Conservation (phyloP, 2,888 invertebrate genomes). For the Eristalis arbustorum region DNA sequence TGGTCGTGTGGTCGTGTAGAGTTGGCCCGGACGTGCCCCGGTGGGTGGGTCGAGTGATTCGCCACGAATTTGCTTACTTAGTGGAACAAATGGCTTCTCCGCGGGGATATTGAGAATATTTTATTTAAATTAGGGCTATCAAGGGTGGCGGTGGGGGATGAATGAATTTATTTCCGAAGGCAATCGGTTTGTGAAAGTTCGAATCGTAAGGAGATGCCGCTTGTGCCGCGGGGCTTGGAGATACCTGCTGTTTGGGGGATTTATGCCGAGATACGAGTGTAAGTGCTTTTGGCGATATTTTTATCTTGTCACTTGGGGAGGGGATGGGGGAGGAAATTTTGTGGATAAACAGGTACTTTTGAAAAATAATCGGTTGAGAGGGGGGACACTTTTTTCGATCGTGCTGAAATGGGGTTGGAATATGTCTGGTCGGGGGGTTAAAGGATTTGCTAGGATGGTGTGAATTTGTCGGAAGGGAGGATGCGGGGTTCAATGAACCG, state of each 20-base stretch:
- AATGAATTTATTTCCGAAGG: conserved; percentile 37
- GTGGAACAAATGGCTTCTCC: conserved; percentile 65
- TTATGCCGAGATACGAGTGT: conserved; percentile 12
- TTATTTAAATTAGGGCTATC: conserved; percentile 66
- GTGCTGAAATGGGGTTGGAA: no score
- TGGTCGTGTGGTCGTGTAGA: not conserved
- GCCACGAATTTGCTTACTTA: conserved; percentile 57
- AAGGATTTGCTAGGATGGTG: no score
- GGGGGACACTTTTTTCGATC: not conserved
- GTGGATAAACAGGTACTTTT: not conserved
- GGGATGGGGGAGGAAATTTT: not conserved
- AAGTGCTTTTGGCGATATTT: not conserved
- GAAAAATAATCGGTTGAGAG: not conserved
- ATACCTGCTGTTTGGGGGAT: conserved; percentile 9
- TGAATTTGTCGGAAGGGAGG: no score
- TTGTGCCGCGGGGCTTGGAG: not conserved
- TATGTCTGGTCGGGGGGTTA: no score
- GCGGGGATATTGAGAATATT: conserved; percentile 58
- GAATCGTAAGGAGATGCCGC: conserved; percentile 15
- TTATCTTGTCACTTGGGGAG: not conserved
- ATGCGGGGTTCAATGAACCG: no score
- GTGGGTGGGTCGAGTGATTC: conserved; percentile 3
- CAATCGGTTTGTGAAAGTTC: conserved; percentile 15
- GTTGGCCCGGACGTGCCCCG: not conserved
- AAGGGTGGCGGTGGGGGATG: not conserved